These are phyloP conservation scores for rat (Rattus norvegicus) DNA, from an alignment of 2,113 vertebrate genomes.

Conservation along the genomic window DNA sequence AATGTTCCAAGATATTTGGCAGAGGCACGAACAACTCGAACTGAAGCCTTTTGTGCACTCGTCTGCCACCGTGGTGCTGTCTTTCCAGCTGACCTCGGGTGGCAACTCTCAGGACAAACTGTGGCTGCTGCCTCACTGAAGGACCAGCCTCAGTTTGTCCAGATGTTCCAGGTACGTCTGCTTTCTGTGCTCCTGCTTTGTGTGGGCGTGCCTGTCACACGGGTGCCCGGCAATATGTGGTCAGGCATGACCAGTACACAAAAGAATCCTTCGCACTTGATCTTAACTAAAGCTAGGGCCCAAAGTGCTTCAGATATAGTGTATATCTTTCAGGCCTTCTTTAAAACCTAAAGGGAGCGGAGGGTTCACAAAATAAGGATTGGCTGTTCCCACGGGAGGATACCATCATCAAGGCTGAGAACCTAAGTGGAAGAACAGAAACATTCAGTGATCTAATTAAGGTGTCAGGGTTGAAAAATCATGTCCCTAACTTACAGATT, in stretches of 20 bases:
- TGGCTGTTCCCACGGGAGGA: not conserved
- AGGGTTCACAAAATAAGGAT: not conserved
- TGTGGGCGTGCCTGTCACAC: not conserved
- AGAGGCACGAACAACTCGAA: not conserved
- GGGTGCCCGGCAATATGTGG: not conserved
- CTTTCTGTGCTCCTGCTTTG: not conserved
- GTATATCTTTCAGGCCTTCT: not conserved
- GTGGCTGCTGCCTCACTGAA: not conserved
- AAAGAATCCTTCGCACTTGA: not conserved
- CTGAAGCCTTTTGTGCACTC: not conserved
- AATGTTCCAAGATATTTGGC: not conserved
- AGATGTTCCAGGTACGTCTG: not conserved
- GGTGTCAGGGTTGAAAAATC: conserved; percentile 5
- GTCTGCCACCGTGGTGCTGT: not conserved
- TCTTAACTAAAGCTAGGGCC: not conserved
- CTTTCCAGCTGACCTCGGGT: not conserved
- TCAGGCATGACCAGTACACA: too few relatives aligned
- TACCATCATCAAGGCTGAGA: conserved; percentile 9
- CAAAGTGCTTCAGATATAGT: conserved; percentile 19
- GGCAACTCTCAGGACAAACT: not conserved
- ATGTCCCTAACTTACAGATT: not conserved
- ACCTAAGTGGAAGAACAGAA: not conserved
- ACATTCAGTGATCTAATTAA: conserved; percentile 47
- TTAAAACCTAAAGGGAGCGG: not conserved
- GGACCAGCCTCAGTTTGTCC: not conserved